Conservation (phyloP, 1,140 invertebrate genomes). For the Dryas iulia region DNA sequence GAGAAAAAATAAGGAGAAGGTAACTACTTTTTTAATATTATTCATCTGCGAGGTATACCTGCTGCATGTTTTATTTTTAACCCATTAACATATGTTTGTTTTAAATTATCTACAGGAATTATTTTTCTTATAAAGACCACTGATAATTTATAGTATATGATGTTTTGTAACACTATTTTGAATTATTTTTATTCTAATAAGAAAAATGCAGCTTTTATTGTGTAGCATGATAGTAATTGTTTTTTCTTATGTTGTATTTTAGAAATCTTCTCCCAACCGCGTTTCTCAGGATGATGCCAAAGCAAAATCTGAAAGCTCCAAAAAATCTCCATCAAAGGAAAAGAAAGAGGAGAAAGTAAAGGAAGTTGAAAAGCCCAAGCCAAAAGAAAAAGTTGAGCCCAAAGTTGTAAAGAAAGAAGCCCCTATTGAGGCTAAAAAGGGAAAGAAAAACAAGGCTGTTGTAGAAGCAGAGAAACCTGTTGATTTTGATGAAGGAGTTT, state of each 20-base stretch:
- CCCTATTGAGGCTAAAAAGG: constrained; percentile 67
- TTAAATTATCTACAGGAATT: background rate
- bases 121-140: background rate
- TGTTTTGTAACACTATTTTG: background rate
- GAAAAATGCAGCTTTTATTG: background rate
- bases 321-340: constrained; percentile 74
- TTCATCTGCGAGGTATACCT: constrained; percentile 31
- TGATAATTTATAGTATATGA: background rate
- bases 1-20: constrained; percentile 87
- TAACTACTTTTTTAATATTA: constrained; percentile 67
- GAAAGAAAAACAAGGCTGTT: constrained; percentile 77
- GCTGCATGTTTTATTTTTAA: constrained; percentile 75
- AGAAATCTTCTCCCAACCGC: constrained; percentile 80
- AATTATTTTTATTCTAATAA: background rate
- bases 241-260: constrained; percentile 25
- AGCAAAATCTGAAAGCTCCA: constrained; percentile 66
- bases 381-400: constrained; percentile 60
- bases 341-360: constrained; percentile 74
- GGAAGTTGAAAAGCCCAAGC: constrained; percentile 65
- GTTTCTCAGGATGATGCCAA: constrained; percentile 71
- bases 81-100: constrained; percentile 58
- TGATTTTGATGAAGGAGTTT: constrained; percentile 87
- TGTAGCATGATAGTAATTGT: too few species aligned
- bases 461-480: constrained; percentile 83
- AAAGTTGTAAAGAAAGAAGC: constrained; percentile 77